These are phyloP conservation scores for Branchellion lobata DNA, from an alignment of 2,888 invertebrate genomes.

Conservation along the genomic window DNA sequence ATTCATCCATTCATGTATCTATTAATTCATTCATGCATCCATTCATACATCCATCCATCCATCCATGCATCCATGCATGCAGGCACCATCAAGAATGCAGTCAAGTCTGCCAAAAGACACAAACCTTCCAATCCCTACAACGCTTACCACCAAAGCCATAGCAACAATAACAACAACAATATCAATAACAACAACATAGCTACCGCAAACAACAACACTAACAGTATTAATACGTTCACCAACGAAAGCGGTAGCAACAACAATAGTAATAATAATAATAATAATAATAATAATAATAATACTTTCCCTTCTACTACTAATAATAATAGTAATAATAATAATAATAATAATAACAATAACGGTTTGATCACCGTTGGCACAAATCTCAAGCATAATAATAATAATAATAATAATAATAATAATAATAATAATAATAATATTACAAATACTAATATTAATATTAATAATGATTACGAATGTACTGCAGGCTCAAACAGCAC, in stretches of 20 bases:
- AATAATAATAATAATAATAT: neutral
- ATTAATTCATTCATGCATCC: no score
- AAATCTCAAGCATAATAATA: no score
- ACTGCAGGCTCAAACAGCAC: no score
- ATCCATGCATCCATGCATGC: neutral
- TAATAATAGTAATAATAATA: slow-evolving; percentile 2
- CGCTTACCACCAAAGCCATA: neutral
- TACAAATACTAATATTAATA: neutral
- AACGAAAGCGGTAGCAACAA: neutral
- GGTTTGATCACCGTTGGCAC: no score
- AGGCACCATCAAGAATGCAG: slow-evolving; percentile 25
- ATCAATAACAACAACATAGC: neutral
- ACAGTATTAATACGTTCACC: neutral
- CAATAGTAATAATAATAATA: neutral
- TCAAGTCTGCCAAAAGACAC: slow-evolving; percentile 30
- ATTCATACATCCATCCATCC: no score
- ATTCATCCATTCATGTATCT: no score
- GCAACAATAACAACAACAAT: neutral
- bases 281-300: neutral
- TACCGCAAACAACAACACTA: neutral
- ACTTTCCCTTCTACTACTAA: neutral
- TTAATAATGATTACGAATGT: neutral
- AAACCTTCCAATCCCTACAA: neutral
- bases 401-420: neutral
- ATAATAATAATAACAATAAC: neutral